These are phyloP conservation scores for Paracentrotus lividus DNA, from an alignment of 53 echinoderm and acorn worm genomes.

Conservation along the genomic window DNA sequence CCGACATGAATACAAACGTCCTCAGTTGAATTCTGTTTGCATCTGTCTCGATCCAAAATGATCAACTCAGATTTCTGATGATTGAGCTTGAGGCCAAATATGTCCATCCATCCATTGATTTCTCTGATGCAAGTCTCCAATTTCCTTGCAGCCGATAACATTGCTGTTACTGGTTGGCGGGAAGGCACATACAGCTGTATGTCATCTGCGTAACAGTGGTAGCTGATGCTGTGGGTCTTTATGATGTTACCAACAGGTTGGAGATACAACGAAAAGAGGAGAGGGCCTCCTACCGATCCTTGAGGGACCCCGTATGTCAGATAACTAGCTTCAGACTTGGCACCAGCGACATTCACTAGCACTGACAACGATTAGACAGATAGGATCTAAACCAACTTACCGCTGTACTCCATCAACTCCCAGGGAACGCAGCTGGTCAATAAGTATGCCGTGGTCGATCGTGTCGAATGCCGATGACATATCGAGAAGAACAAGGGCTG, in stretches of 20 bases:
- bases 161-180: conserved; percentile 39
- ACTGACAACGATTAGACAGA: no score
- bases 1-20: neutral
- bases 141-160: conserved; percentile 27
- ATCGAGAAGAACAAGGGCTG: no score
- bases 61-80: conserved; percentile 57
- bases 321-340: neutral
- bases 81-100: conserved; percentile 59
- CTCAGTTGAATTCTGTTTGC: neutral
- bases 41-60: conserved; percentile 59
- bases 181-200: conserved; percentile 70
- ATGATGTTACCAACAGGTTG: neutral
- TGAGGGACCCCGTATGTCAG: neutral
- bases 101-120: conserved; percentile 59
- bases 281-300: neutral
- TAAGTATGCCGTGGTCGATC: no score
- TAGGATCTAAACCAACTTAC: no score
- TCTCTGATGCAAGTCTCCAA: conserved; percentile 64
- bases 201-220: conserved; percentile 48
- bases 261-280: neutral
- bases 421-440: no score
- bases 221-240: neutral
- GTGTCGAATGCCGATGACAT: no score
- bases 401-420: no score
- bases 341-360: no score